Base-by-base conservation (phyloP, 1,140 invertebrate genomes). In the Aphaenogaster ashmeadi region DNA sequence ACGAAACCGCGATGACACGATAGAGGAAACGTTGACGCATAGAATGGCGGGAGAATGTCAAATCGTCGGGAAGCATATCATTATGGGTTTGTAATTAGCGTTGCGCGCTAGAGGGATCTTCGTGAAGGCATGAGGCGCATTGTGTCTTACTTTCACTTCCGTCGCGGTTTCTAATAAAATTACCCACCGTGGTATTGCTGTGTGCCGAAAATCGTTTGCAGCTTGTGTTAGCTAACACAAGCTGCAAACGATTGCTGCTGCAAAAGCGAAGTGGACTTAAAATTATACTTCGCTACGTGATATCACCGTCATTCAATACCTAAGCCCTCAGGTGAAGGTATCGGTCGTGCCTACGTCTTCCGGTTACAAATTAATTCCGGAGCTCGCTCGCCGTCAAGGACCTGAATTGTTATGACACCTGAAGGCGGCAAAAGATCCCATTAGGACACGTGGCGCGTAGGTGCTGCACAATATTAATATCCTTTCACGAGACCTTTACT, bases 361-460 rank as follows among this genome's bases (percentile, higher is more conserved):
- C 86, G 88, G 88, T 91, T 90, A 86, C 71, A 87, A 91, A 91
- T 90, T 90, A 88, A 91, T 91, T 91, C 88, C 71, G 66, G n/a
- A 52, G 64, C 71, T 83, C 50, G 56, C 54, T 18, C 52, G 38
- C 33, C 69, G 56, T 89, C 86, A 83, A 83, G 71, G 36, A 38
- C 54, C 71, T 58, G 50, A 62, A 58, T 33, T 52, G 47, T 86
- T 83, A 38, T 84, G 89, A 91, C 89, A 86, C 56, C 50, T 79
- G 58, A 81, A 83, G 71, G 72, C 71, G 72, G 81, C 18, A 62
- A 18, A 79, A 81, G 83, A 86, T 90, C 69, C 72, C 27, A 84
- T 80, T 60, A 81, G 66, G 58, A 80, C 60, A 71, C 60, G 62
- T 72, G n/a, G n/a, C 27, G 78, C 60, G 87, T 91, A 75, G 89